Base-by-base conservation (phyloP, 2,797 vertebrate species). In the Propithecus deckenii region DNA sequence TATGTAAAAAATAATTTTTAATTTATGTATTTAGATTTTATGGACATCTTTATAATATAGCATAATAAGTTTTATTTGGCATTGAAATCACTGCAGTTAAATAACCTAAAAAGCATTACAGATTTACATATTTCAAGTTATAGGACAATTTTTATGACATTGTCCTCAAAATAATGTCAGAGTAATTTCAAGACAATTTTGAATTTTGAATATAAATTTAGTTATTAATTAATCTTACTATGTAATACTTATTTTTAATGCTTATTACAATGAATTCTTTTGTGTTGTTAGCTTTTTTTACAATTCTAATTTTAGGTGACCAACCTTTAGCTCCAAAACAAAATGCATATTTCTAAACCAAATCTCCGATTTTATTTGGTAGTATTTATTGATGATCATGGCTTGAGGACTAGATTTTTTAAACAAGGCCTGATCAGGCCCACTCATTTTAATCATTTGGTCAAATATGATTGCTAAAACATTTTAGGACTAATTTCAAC, bases 121-220 rank as follows among this genome's bases (percentile, higher is more conserved):
- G 5, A 75, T 79, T 76, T 95, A 46, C 3, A 69, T 74, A 65
- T 86, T 81, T 93, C 48, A 95, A 89, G n/a, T 88, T 83, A 50
- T 0, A 86, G 46, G 69, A 67, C 15, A 93, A 57, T 76, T 93
- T 84, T 52, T 86, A 35, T 75, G 28, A 69, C 9, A 30, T 63
- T 71, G 4, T 96, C 81, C 50, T 74, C 59, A 93, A 95, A 87
- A 96, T 91, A 79, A 65, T 65, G 72, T 84, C 17, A 65, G 4
- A 57, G 32, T 79, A 80, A 94, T 83, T 96, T 92, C n/a, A 91
- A 95, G 95, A 86, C 28, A 97, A 67, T 80, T 88, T 84, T 74
- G 25, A 92, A 76, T 38, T 87, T 86, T 84, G 25, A 88, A 41
- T 92, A 59, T 76, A 97, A 95, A 86, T 85, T 59, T 83, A 95